Evolutionary conservation across 1,140 invertebrate genomes (phyloP).

Genomic region (Globodera ellingtonae): DNA sequence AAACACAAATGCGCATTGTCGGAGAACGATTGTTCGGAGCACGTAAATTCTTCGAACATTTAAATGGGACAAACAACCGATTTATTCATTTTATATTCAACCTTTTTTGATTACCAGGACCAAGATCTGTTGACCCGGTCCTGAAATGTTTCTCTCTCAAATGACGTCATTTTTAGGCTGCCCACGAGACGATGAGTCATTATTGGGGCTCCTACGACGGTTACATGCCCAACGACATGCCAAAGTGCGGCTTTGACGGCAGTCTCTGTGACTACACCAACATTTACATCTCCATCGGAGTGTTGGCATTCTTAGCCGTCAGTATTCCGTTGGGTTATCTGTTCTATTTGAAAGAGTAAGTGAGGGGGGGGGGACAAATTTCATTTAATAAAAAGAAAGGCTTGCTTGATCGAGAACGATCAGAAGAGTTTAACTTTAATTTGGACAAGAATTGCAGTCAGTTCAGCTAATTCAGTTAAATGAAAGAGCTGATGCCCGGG

Average conservation of each 20-base stretch:
- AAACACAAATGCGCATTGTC: constrained; percentile 52
- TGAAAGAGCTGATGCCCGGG: too few species aligned
- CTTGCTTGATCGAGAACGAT: too few species aligned
- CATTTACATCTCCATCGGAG: constrained; percentile 51
- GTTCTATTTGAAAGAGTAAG: constrained; percentile 63
- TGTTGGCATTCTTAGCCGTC: constrained; percentile 50
- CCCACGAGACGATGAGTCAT: constrained; percentile 56
- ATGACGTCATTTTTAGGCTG: constrained; percentile 40
- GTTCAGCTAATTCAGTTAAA: background rate
- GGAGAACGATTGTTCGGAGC: constrained; percentile 60
- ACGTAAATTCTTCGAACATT: constrained; percentile 31
- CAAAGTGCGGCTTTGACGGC: constrained; percentile 62
- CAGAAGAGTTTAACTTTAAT: background rate
- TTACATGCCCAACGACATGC: constrained; percentile 45
- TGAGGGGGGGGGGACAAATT: background rate
- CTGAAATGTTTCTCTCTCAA: background rate
- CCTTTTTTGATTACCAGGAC: background rate
- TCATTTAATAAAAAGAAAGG: too few species aligned
- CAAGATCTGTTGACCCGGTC: background rate
- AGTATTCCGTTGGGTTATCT: constrained; percentile 58
- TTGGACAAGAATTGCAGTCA: background rate
- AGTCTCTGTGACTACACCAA: constrained; percentile 60
- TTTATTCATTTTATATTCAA: background rate
- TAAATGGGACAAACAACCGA: background rate
- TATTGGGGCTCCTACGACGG: constrained; percentile 55